phyloP scores from a whole-genome alignment of 1,140 invertebrate species.

The Sitobion miscanthi region DNA sequence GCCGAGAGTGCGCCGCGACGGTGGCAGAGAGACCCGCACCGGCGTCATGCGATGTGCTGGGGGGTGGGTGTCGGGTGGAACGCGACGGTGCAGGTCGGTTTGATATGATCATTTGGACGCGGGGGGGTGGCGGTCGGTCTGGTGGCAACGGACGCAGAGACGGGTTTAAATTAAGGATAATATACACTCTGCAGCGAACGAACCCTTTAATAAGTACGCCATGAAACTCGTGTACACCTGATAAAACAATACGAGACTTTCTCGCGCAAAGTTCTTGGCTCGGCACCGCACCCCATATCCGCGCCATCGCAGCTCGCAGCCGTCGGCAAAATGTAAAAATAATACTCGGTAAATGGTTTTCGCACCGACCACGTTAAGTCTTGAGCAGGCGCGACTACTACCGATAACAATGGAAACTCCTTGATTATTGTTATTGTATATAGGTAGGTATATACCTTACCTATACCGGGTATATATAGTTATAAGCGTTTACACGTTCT shows the following conservation, averaged over 20 bases:
- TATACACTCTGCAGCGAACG: neutral
- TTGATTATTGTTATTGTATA: neutral
- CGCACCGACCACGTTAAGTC: neutral
- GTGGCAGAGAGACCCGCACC: too few species aligned
- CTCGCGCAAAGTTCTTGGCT: neutral
- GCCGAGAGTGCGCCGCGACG: neutral
- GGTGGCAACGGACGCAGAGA: neutral
- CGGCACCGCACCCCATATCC: too few species aligned
- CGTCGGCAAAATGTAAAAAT: neutral
- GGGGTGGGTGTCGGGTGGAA: too few species aligned
- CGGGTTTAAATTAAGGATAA: slow-evolving; percentile 8
- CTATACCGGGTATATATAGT: neutral
- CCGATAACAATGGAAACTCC: neutral
- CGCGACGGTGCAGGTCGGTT: neutral
- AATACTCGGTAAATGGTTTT: neutral
- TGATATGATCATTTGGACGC: neutral
- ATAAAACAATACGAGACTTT: slow-evolving; percentile 23
- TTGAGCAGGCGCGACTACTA: neutral
- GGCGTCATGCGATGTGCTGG: neutral
- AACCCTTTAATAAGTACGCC: neutral
- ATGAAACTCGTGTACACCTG: neutral
- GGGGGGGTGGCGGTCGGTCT: neutral
- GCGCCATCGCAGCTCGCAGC: too few species aligned
- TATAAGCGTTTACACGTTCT: neutral
- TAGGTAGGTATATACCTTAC: neutral